Evolutionary conservation across 1,140 invertebrate species (phyloP).

Genomic region (Drosophila lacteicornis): DNA sequence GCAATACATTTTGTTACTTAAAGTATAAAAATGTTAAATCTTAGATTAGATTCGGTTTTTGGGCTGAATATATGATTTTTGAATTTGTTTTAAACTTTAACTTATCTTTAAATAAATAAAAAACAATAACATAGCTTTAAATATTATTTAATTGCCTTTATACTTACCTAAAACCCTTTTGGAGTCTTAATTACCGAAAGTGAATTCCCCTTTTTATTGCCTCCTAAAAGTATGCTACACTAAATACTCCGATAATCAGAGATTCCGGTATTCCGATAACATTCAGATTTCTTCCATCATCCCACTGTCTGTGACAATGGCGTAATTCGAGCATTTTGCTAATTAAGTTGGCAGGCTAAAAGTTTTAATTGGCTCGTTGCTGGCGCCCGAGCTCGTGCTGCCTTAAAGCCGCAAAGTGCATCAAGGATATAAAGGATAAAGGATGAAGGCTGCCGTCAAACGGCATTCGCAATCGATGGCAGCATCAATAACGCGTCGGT

Average conservation of each 20-base stretch:
- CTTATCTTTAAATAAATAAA: no score
- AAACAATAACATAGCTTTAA: no score
- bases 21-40: no score
- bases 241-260: not conserved
- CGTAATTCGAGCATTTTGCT: conserved; percentile 31
- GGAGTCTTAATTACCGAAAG: not conserved
- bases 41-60: no score
- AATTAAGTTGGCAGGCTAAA: conserved; percentile 46
- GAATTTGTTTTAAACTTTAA: no score
- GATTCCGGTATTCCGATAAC: not conserved
- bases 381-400: conserved; percentile 1
- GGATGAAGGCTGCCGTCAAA: conserved; percentile 33
- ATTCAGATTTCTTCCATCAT: not conserved
- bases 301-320: conserved; percentile 11
- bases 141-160: not conserved
- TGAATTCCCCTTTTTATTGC: not conserved
- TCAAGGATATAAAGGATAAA: conserved; percentile 13
- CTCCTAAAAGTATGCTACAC: not conserved
- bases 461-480: conserved; percentile 39
- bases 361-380: conserved; percentile 53
- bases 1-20: no score
- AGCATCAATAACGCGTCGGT: conserved; percentile 5
- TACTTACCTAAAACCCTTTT: no score
- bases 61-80: no score
- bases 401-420: conserved; percentile 24